Evolutionary conservation across 2,113 vertebrate genomes (phyloP).

Genomic region (Camelus dromedarius): DNA sequence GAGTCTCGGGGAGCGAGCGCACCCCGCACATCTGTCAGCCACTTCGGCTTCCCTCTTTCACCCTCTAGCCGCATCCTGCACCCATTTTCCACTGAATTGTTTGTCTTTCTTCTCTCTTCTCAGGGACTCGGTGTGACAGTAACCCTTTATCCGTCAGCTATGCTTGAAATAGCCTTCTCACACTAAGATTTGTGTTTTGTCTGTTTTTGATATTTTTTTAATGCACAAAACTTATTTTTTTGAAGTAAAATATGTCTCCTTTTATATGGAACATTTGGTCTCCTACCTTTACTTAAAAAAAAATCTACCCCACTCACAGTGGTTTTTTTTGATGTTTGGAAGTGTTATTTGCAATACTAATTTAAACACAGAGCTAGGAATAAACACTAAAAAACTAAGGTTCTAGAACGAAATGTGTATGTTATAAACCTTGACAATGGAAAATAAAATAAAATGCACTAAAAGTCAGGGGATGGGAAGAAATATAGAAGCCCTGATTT

Average conservation of each 20-base stretch:
- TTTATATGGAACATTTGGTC: not conserved
- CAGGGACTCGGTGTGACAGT: not conserved
- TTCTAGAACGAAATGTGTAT: constrained; percentile 39
- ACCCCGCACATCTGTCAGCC: not conserved
- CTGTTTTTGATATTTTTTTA: not conserved
- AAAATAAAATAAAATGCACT: constrained; percentile 40
- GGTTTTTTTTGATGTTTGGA: not conserved
- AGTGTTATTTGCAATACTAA: constrained; percentile 43
- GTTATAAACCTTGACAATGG: not conserved
- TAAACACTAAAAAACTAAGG: constrained; percentile 8
- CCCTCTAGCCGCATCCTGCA: not conserved
- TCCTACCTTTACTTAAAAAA: not conserved
- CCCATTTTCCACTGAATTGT: not conserved
- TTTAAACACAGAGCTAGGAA: constrained; percentile 55
- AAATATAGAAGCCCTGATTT: not conserved
- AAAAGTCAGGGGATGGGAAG: constrained; percentile 18
- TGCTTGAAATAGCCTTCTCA: not conserved
- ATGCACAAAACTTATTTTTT: not conserved
- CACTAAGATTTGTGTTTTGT: not conserved
- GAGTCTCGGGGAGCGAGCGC: accelerated
- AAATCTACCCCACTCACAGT: not conserved
- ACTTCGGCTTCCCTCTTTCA: not conserved
- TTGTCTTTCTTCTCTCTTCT: not conserved
- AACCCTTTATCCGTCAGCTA: not conserved
- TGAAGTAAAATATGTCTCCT: not conserved